phyloP scores from a whole-genome alignment of 2,888 invertebrate species.

The Tiliacea citrago region DNA sequence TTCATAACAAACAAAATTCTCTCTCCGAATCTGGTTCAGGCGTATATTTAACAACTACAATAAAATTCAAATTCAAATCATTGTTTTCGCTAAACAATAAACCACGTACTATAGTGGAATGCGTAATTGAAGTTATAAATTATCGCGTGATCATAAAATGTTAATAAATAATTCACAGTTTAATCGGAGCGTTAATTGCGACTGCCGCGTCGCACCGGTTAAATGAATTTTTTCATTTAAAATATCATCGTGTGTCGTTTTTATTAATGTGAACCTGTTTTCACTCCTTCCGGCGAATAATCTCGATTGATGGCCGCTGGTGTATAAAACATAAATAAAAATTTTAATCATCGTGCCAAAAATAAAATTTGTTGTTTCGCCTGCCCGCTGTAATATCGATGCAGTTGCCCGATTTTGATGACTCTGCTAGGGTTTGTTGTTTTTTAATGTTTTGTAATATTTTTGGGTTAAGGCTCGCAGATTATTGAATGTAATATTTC shows the following conservation, averaged over 20 bases:
- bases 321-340: slow-evolving; percentile 76
- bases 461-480: slow-evolving; percentile 3
- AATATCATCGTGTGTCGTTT: slow-evolving; percentile 75
- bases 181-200: slow-evolving; percentile 80
- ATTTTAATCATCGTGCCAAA: slow-evolving; percentile 70
- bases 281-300: slow-evolving; percentile 72
- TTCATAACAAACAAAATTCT: slow-evolving; percentile 42
- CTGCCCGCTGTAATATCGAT: slow-evolving; percentile 61
- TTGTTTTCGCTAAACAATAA: slow-evolving; percentile 58
- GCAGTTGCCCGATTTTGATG: slow-evolving; percentile 65
- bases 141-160: slow-evolving; percentile 69
- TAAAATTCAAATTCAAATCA: slow-evolving; percentile 49
- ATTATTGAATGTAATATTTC: slow-evolving; percentile 21
- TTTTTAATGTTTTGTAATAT: slow-evolving; percentile 42
- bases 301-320: slow-evolving; percentile 75
- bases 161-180: slow-evolving; percentile 80
- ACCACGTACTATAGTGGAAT: slow-evolving; percentile 49
- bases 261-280: slow-evolving; percentile 77
- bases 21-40: slow-evolving; percentile 22
- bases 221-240: slow-evolving; percentile 74
- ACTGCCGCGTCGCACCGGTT: slow-evolving; percentile 49
- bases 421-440: slow-evolving; percentile 41
- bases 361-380: slow-evolving; percentile 68
- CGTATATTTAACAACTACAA: slow-evolving; percentile 45
- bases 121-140: slow-evolving; percentile 64